A percentile compares a stretch with the other conserved stretches of the same genome.
Evolutionary conservation across 2,888 invertebrate genomes (phyloP).

Genomic region (Sphaerophoria taeniata): DNA sequence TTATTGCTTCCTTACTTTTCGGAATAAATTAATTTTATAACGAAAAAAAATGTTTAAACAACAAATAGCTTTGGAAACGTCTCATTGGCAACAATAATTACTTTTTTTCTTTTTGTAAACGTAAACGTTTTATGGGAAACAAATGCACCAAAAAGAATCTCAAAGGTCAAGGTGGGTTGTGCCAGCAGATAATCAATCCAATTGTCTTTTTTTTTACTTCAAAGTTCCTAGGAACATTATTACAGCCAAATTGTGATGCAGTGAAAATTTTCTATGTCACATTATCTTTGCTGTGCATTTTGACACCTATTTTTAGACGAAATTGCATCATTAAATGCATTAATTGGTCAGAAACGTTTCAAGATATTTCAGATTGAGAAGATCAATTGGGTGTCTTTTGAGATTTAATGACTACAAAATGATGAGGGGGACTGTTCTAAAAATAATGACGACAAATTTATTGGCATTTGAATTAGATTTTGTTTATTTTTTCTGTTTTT

Average conservation of each 20-base stretch:
- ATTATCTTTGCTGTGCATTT: constrained; percentile 11
- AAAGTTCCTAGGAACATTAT: constrained; percentile 7
- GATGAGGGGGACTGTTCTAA: constrained; percentile 2
- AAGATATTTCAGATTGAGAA: constrained; percentile 14
- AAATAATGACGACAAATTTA: constrained; percentile 35
- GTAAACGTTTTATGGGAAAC: neutral
- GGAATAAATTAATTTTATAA: neutral
- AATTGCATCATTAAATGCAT: constrained; percentile 59
- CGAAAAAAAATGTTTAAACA: neutral
- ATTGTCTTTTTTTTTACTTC: neutral
- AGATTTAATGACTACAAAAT: constrained; percentile 7
- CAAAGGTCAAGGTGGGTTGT: constrained; percentile 29
- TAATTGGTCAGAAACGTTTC: constrained; percentile 43
- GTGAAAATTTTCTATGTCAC: constrained; percentile 10
- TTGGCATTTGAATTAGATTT: neutral
- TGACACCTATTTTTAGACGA: constrained; percentile 41
- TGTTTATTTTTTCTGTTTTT: neutral
- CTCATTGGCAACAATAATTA: neutral
- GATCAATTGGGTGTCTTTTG: constrained; percentile 8
- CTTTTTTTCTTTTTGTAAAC: neutral
- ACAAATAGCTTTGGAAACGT: neutral
- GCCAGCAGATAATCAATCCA: neutral
- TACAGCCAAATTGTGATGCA: constrained; percentile 8
- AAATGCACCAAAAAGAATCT: neutral
- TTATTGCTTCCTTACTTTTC: neutral